Base-by-base conservation (phyloP, 2,888 invertebrate species). In the Nomada flava region DNA sequence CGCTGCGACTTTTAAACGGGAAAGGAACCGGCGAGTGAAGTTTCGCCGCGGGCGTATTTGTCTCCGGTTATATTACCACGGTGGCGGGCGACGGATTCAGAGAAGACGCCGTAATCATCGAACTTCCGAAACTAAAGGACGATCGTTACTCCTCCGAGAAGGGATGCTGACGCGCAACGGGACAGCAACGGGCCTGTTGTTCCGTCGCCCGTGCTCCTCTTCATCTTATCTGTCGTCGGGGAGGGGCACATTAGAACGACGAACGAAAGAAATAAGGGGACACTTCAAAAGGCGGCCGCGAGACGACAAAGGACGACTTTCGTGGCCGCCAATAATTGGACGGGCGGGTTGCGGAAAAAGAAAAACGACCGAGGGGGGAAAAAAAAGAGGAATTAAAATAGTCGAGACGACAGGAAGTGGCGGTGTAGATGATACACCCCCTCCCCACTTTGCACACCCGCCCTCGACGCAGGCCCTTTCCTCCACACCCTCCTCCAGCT, bases 241-340 rank as follows among this genome's bases (percentile, higher is more conserved):
- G 36, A 1, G 36, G 53, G 50, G 55, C 71, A 63, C 65, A 82
- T 74, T 77, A 77, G 47, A 20, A 57, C n/a, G 70, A 82, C 70
- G 70, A 77, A 67, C 42, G 57, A 47, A 67, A 74, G 71, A 74
- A 82, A 73, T 72, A 70, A 82, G 71, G 73, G 75, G 75, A 69
- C 76, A 82, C 83, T 83, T 82, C 75, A 83, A 82, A 83, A 83
- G 82, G 44, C 64, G 73, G 76, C 69, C 80, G 76, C 53, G 26
- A 64, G 59, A 52, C 63, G 68, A 79, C 83, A 68, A 78, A 84
- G 67, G 70, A 57, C 62, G 75, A 74, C 36, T 82, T 74, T 76
- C 71, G 84, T 75, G 79, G 86, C 80, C 78, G 79, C 80, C 78
- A 78, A 80, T 86, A 86, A 86, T 86, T 86, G 86, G 86, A 86